Conservation (phyloP, 2,797 vertebrate genomes). For the Megaceryle alcyon region DNA sequence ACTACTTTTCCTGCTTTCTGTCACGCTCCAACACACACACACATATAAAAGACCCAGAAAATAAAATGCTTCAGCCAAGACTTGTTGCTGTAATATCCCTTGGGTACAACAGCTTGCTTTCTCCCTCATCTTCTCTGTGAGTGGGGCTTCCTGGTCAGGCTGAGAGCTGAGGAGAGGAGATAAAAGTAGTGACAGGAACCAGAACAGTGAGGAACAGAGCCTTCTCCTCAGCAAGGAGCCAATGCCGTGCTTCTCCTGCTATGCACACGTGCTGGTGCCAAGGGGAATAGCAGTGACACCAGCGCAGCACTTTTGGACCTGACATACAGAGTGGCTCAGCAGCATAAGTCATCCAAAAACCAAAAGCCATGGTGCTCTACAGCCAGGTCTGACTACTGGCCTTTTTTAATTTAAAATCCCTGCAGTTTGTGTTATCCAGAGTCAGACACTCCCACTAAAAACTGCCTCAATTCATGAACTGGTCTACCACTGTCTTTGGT, state of each 20-base stretch:
- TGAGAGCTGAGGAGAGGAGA: neutral
- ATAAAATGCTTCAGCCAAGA: neutral
- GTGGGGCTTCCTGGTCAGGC: neutral
- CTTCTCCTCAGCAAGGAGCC: neutral
- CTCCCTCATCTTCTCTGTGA: neutral
- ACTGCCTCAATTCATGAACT: neutral
- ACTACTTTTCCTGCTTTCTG: neutral
- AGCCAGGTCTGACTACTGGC: neutral
- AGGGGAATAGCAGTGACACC: neutral
- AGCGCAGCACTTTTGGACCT: neutral
- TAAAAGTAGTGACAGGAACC: neutral
- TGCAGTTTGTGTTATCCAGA: neutral
- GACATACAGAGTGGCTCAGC: neutral
- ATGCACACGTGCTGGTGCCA: accelerated
- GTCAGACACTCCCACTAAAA: neutral
- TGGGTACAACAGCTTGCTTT: neutral
- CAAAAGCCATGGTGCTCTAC: neutral
- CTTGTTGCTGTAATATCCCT: neutral
- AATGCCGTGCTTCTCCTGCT: neutral
- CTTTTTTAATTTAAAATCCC: neutral
- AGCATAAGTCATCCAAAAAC: neutral
- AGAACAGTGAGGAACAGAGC: accelerated
- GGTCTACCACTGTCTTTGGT: neutral
- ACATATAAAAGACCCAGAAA: neutral
- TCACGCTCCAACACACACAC: neutral